phyloP scores from a whole-genome alignment of 2,113 vertebrate species.

The Channa argus region DNA sequence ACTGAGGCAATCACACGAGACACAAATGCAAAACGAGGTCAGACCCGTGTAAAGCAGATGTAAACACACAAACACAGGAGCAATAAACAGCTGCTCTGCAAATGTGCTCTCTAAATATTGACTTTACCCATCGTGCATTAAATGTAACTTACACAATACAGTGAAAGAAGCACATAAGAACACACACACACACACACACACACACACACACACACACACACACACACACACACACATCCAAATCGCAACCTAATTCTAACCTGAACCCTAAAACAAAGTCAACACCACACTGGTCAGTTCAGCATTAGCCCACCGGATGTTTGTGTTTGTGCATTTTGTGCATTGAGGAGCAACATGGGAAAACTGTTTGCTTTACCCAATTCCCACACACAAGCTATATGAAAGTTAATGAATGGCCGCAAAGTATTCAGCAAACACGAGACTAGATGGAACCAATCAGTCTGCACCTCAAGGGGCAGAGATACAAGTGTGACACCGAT shows the following conservation, averaged over 20 bases:
- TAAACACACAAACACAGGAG: conserved; percentile 16
- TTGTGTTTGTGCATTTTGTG: conserved; percentile 45
- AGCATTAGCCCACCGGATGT: conserved; percentile 54
- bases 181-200: no score
- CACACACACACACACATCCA: no score
- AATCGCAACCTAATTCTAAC: no score
- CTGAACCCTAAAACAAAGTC: no score
- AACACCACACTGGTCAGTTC: background rate
- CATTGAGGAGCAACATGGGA: conserved; percentile 50
- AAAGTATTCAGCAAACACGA: background rate
- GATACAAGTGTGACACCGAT: no score
- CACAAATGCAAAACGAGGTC: conserved; percentile 52
- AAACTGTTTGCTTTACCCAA: conserved; percentile 28
- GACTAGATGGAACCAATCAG: background rate
- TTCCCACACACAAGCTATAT: conserved; percentile 30
- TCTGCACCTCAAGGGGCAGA: background rate
- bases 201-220: no score
- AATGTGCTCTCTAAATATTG: conserved; percentile 7
- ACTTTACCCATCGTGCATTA: conserved; percentile 13
- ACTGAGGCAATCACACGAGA: conserved; percentile 37
- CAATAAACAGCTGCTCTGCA: conserved; percentile 38
- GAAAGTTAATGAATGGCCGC: conserved; percentile 9
- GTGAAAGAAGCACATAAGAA: no score
- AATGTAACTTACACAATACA: conserved; percentile 5
- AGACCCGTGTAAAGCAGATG: conserved; percentile 11